Evolutionary conservation across 2,888 invertebrate species (phyloP).

Genomic region (Orthonevra nobilis): DNA sequence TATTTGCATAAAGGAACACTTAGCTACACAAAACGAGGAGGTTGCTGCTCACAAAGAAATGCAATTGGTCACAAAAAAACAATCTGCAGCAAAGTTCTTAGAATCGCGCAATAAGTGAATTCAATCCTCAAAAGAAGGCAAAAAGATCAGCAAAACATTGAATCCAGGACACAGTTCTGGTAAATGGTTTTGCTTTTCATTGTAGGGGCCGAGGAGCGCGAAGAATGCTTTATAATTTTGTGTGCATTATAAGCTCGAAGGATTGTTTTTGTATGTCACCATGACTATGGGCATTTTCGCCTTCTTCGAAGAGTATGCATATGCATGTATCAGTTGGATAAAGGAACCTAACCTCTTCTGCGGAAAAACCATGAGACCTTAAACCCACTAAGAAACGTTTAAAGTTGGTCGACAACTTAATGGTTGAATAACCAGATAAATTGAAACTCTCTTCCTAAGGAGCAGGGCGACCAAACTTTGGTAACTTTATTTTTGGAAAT

Average conservation of each 20-base stretch:
- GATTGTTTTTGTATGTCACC: constrained; percentile 43
- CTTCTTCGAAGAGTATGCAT: constrained; percentile 19
- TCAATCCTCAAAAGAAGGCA: constrained; percentile 50
- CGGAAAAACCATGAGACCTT: constrained; percentile 19
- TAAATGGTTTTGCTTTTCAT: too few relatives aligned
- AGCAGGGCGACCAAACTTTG: too few relatives aligned
- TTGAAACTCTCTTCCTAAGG: constrained; percentile 11
- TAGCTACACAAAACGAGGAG: neutral
- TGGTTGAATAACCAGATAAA: constrained; percentile 42
- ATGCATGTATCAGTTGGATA: constrained; percentile 24
- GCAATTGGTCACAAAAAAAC: constrained; percentile 41
- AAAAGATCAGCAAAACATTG: constrained; percentile 36
- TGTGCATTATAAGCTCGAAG: constrained; percentile 40
- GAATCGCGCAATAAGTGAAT: constrained; percentile 58
- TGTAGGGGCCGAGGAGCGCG: neutral
- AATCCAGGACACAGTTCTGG: constrained; percentile 42
- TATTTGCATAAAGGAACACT: constrained; percentile 44
- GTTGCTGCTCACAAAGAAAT: constrained; percentile 37
- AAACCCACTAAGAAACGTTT: constrained; percentile 21
- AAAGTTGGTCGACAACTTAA: constrained; percentile 32
- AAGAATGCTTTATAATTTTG: constrained; percentile 42
- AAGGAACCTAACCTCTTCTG: neutral
- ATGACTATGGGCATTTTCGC: constrained; percentile 42
- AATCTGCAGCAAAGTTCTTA: constrained; percentile 25
- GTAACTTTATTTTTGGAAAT: constrained; percentile 19